These are phyloP conservation scores for Thalassaphorura encarpata DNA, from an alignment of 1,140 invertebrate genomes.

Conservation along the genomic window DNA sequence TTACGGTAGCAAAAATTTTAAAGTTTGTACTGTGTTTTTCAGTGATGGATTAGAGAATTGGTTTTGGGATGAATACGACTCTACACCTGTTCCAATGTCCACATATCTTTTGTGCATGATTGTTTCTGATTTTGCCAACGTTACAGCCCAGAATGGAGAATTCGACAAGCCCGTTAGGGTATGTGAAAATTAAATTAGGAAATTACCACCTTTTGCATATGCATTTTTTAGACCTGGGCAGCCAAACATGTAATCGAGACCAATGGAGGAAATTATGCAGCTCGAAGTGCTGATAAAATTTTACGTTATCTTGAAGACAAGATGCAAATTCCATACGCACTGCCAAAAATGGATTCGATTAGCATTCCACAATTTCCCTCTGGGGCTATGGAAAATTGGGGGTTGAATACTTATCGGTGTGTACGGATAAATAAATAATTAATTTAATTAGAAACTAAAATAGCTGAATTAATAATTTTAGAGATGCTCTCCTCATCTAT, in stretches of 20 bases:
- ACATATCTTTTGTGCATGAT: constrained; percentile 12
- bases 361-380: constrained; percentile 50
- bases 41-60: constrained; percentile 5
- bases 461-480: no score
- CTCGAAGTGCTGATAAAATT: constrained; percentile 41
- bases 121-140: constrained; percentile 12
- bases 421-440: no score
- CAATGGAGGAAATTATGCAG: no score
- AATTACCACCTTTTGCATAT: background rate
- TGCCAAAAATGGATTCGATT: constrained; percentile 43
- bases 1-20: background rate
- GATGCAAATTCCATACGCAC: constrained; percentile 44
- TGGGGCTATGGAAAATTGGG: constrained; percentile 41
- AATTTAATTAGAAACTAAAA: no score
- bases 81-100: constrained; percentile 8
- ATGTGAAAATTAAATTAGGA: no score
- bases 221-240: no score
- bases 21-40: background rate
- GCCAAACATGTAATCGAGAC: no score
- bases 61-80: constrained; percentile 7
- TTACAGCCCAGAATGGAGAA: background rate
- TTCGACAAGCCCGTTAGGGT: background rate
- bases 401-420: constrained; percentile 35
- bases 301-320: constrained; percentile 45
- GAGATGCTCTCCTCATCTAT: no score